A percentile compares a stretch with the other conserved stretches of the same genome.
phyloP scores from a whole-genome alignment of 2,113 vertebrate species.

The Oncorhynchus kisutch region DNA sequence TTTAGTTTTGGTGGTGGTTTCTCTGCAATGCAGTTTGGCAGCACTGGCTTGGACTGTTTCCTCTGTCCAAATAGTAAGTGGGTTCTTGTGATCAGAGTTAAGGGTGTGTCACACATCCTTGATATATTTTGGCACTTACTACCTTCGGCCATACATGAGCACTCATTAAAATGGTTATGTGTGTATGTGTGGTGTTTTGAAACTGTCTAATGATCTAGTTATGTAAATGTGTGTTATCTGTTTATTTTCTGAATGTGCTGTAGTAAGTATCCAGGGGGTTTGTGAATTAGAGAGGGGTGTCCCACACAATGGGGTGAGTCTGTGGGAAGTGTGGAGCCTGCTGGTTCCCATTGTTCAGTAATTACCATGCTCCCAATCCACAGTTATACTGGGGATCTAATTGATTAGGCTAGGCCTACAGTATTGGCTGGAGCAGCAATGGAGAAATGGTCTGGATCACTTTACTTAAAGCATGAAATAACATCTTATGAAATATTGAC shows the following conservation, averaged over 20 bases:
- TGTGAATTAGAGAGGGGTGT: conserved; percentile 22
- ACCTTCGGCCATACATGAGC: conserved; percentile 6
- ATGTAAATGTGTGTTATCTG: conserved; percentile 18
- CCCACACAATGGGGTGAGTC: conserved; percentile 23
- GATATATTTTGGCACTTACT: conserved; percentile 49
- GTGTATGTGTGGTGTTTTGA: conserved; percentile 24
- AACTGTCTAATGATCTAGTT: conserved; percentile 29
- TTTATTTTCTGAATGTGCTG: conserved; percentile 18
- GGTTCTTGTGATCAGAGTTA: conserved; percentile 24
- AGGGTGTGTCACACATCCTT: conserved; percentile 64
- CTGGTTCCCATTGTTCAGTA: conserved; percentile 35
- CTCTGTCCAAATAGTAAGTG: neutral
- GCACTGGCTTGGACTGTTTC: neutral
- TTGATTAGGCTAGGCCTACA: conserved; percentile 9
- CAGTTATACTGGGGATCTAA: conserved; percentile 7
- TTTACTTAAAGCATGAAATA: neutral
- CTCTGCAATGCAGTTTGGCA: no score
- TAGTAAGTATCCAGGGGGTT: conserved; percentile 4
- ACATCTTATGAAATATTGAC: neutral
- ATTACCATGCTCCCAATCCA: conserved; percentile 18
- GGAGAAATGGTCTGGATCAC: neutral
- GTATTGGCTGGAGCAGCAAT: neutral
- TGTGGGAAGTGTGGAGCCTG: conserved; percentile 22
- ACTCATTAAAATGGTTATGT: conserved; percentile 11
- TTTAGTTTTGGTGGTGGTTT: no score